Evolutionary conservation across 1,140 invertebrate genomes (phyloP).

Genomic region (Tetramorium simillimum): DNA sequence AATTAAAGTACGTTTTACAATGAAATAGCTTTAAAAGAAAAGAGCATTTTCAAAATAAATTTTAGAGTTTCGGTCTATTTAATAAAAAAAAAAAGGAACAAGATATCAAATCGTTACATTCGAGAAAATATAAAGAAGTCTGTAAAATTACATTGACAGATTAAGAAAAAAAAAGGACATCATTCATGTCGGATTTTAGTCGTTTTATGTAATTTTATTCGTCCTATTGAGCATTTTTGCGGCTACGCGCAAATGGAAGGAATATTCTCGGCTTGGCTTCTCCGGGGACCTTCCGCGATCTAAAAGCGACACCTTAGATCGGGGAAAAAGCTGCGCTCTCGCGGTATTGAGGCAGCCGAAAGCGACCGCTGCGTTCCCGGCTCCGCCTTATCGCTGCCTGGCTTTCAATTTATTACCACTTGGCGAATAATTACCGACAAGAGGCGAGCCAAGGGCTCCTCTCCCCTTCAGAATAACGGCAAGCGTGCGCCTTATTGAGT

Average conservation of each 20-base stretch:
- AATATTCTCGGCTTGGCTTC: conserved; percentile 14
- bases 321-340: conserved; percentile 29
- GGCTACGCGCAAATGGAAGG: conserved; percentile 2
- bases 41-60: background rate
- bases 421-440: conserved; percentile 80
- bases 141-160: conserved; percentile 1
- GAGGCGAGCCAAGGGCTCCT: conserved; percentile 64
- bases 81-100: background rate
- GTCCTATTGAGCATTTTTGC: background rate
- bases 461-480: conserved; percentile 70
- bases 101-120: background rate
- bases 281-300: conserved; percentile 14
- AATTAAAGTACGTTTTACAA: background rate
- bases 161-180: background rate
- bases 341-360: conserved; percentile 39
- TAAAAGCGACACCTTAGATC: conserved; percentile 41
- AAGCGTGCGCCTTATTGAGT: conserved; percentile 71
- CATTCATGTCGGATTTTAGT: conserved; percentile 1
- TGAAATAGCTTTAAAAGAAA: background rate
- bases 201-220: background rate
- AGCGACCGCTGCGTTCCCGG: conserved; percentile 37
- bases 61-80: background rate
- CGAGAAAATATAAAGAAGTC: background rate
- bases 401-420: conserved; percentile 80
- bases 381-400: conserved; percentile 68